A percentile compares a stretch with the other conserved stretches of the same genome.
Conservation (phyloP, 2,888 invertebrate species). For the Neuroscelio doddi region DNA sequence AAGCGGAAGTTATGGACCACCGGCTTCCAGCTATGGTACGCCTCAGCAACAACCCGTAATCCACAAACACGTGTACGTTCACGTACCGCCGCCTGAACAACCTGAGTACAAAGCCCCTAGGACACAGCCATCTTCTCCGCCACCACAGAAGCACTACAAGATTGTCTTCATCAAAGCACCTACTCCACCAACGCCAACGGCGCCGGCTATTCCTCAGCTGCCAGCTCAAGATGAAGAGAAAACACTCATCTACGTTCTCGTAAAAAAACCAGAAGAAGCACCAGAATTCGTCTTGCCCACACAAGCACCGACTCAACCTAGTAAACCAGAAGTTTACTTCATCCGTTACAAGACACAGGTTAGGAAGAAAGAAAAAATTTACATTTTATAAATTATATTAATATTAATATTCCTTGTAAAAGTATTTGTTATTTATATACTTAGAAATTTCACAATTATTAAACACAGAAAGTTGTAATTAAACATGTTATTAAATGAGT, state of each 20-base stretch:
- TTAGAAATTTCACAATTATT: not conserved
- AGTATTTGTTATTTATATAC: not conserved
- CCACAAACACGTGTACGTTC: constrained; percentile 93
- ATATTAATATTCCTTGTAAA: not conserved
- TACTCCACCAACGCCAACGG: constrained; percentile 73
- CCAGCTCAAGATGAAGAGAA: constrained; percentile 92
- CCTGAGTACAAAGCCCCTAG: constrained; percentile 82
- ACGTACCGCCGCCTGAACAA: constrained; percentile 88
- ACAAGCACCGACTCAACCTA: constrained; percentile 87
- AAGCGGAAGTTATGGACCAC: constrained; percentile 52
- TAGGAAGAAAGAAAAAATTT: too few species aligned
- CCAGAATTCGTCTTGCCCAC: constrained; percentile 86
- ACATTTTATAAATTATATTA: too few species aligned
- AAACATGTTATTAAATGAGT: too few species aligned
- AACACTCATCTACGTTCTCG: constrained; percentile 89
- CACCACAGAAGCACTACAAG: constrained; percentile 87
- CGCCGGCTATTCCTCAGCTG: constrained; percentile 72
- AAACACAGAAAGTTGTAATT: not conserved
- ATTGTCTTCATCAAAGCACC: constrained; percentile 87
- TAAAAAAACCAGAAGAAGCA: constrained; percentile 90
- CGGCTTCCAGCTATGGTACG: constrained; percentile 69
- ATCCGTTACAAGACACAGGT: constrained; percentile 90
- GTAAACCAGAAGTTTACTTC: constrained; percentile 93
- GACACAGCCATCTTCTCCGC: constrained; percentile 71
- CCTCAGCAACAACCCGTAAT: constrained; percentile 82